Base-by-base conservation (phyloP, 2,113 vertebrate species). In the Chlorodrepanis virens region DNA sequence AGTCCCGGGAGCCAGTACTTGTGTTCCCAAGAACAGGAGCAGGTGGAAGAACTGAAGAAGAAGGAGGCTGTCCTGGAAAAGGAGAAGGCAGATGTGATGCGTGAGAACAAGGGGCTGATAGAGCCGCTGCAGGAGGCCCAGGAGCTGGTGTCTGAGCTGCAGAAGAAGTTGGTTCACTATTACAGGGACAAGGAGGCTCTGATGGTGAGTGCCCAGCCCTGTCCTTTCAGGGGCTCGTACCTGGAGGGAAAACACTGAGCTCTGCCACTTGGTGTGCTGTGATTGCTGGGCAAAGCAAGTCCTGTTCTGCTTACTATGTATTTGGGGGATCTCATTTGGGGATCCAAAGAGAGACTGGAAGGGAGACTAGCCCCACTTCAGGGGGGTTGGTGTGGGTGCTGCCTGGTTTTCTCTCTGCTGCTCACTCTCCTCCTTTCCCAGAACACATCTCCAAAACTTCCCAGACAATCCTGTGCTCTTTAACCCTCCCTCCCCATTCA, bases 61-160 rank as follows among this genome's bases (percentile, higher is more conserved):
- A 98, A 94, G 61, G 98, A 98, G 45, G 95, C 94, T 25, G 80
- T 90, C 3, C 60, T 98, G 69, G 96, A 98, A 90, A 98, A 97
- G 91, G 98, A 98, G 87, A 98, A 98, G 92, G 88, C 80, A 0
- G 98, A 98, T 12, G 86, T 98, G 78, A 47, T 97, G 50, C 15
- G 92, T 2, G 98, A 99, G 77, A 99, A 99, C 93, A 98, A 97
- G 85, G 72, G 53, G 69, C 97, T 99, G 89, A 84, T 90, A 1
- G 98, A 99, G 19, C 92, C 95, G 1, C 95, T 99, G 70, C 97
- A 97, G 50, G 98, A 98, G 83, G 96, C 98, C 7, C 95, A 89
- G 61, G 97, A 98, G 3, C 97, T 98, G 80, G 96, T 98, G 29
- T 47, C 33, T 0, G 98, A 98, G 77, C 93, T 98, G 47, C 97